Percentiles rank a stretch among this genome's conserved stretches.
These are phyloP conservation scores for Apamea crenata DNA, from an alignment of 2,888 invertebrate species.

Conservation along the genomic window DNA sequence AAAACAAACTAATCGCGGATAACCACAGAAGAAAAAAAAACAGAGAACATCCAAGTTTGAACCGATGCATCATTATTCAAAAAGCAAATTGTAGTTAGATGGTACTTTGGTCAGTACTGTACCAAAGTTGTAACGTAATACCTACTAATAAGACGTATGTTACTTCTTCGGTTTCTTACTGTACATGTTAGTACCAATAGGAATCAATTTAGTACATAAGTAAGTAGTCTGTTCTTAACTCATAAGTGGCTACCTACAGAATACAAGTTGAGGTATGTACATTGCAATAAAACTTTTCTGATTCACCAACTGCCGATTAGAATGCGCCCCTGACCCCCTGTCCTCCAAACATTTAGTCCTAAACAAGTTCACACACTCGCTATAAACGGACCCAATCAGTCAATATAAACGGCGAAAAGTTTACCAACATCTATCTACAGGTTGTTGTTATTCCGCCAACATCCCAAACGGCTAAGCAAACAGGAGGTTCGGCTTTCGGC, in stretches of 20 bases:
- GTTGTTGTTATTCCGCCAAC: conserved; percentile 57
- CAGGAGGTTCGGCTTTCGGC: conserved; percentile 51
- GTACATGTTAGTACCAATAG: not conserved
- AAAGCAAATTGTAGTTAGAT: not conserved
- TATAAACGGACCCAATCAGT: conserved; percentile 31
- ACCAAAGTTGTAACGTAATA: not conserved
- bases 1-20: too few species aligned
- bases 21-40: too few species aligned
- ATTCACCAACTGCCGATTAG: not conserved
- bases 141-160: not conserved
- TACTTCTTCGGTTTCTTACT: not conserved
- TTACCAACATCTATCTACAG: conserved; percentile 51
- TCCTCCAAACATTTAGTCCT: not conserved
- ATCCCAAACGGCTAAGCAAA: conserved; percentile 41
- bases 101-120: not conserved
- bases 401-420: conserved; percentile 27
- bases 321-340: not conserved
- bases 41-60: not conserved
- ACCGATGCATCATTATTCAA: not conserved
- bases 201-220: not conserved
- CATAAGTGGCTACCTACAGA: not conserved
- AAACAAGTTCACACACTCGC: not conserved
- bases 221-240: not conserved
- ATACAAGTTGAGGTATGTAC: not conserved
- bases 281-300: not conserved